Conservation (phyloP, 37 sponge, comb jelly and placozoan genomes). For the Crambe crambe region DNA sequence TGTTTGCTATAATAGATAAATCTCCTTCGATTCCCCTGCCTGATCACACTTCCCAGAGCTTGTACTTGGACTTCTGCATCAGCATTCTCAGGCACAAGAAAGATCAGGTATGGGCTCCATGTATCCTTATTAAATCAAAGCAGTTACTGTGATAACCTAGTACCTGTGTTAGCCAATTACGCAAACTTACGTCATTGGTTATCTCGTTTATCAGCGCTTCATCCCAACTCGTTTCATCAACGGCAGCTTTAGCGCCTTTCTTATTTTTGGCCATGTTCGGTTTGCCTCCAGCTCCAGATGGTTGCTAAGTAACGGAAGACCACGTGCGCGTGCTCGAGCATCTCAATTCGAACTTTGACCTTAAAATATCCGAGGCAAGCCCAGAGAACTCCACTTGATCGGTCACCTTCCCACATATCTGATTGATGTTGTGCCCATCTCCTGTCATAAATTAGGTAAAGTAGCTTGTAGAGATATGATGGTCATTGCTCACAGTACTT, state of each 20-base stretch:
- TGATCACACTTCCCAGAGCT: conserved; percentile 5
- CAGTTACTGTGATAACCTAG: neutral
- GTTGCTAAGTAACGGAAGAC: conserved; percentile 1
- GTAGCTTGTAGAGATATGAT: too few relatives aligned
- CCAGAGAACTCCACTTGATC: too few relatives aligned
- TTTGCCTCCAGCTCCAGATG: too few relatives aligned
- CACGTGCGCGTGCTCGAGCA: neutral
- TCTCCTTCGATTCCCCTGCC: conserved; percentile 22
- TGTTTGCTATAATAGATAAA: conserved; percentile 42
- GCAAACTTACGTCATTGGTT: conserved; percentile 29
- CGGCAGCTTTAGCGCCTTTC: conserved; percentile 12
- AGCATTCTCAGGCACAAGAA: conserved; percentile 24
- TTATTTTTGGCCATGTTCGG: conserved; percentile 51
- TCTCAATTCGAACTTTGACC: neutral
- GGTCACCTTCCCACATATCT: too few relatives aligned
- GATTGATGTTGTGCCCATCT: too few relatives aligned
- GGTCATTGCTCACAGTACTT: too few relatives aligned
- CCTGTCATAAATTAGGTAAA: too few relatives aligned
- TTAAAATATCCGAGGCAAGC: too few relatives aligned
- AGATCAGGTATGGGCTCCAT: conserved; percentile 59
- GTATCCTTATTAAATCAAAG: conserved; percentile 13
- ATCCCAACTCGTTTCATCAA: conserved; percentile 28
- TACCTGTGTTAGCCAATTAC: neutral
- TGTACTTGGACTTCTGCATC: conserved; percentile 21
- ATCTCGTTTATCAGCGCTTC: conserved; percentile 27